Base-by-base conservation (phyloP, 1,140 invertebrate genomes). In the Trachymyrmex septentrionalis region DNA sequence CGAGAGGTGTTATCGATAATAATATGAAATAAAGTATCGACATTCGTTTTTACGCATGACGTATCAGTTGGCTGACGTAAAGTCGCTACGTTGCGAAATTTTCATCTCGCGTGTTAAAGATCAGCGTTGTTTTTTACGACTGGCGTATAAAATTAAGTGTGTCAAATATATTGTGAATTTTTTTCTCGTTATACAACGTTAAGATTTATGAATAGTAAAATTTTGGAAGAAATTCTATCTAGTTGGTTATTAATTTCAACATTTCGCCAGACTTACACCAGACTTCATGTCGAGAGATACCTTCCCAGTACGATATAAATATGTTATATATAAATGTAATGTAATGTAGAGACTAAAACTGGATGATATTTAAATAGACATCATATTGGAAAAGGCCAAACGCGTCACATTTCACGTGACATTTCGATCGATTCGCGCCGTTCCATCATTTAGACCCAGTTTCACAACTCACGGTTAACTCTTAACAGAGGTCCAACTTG, bases 1-100 rank as follows among this genome's bases (percentile, higher is more conserved):
- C 44, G 86, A 87, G 64, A 78, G 64, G 63, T 50, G 30, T 84
- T 85, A 30, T 5, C 61, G 30, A 90, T 87, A 81, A 85, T 85
- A 86, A 80, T 67, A 14, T 71, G 5, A 85, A 85, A 87, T 71
- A 81, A 90, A 64, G 76, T 82, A 81, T 78, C 63, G 71, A 30
- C 53, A 57, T 21, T 24, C 48, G 53, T 69, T 27, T 59, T 82
- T 72, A 24, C 53, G 44, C 21, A n/a, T 10, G 48, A 34, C 34
- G 16, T 59, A 55, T 82, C 48, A 48, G 30, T 57, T 53, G 66
- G 19, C 14, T 57, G 53, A 82, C 69, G 34, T 57, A 48, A 61
- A 73, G 14, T 82, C 34, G 53, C 14, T 16, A 14, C 27, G 19
- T 72, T 24, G 80, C 38, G 27, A 73, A 16, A 82, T 72, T 61